These are phyloP conservation scores for Phaedon cochleariae DNA, from an alignment of 2,888 invertebrate species.

Conservation along the genomic window DNA sequence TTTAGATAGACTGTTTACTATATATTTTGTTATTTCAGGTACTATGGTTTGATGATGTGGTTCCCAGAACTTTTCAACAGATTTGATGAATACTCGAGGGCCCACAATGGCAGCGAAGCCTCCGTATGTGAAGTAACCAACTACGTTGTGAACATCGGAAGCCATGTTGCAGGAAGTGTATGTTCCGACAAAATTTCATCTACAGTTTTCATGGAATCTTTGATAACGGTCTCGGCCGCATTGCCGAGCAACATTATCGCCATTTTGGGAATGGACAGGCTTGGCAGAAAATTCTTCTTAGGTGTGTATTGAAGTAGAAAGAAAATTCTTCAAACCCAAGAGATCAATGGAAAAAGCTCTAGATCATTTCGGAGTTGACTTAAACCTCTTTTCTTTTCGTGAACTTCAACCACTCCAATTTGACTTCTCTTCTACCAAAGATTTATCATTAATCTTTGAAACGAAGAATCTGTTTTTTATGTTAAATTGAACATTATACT, in stretches of 20 bases:
- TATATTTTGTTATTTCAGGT: slow-evolving; percentile 64
- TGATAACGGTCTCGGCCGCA: slow-evolving; percentile 87
- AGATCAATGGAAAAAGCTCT: background rate
- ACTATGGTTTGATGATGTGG: slow-evolving; percentile 97
- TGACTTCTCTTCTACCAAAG: no score
- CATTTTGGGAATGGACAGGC: slow-evolving; percentile 81
- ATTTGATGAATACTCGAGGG: slow-evolving; percentile 80
- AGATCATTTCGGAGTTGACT: no score
- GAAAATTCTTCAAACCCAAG: background rate
- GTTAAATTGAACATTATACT: no score
- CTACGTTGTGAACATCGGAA: slow-evolving; percentile 73
- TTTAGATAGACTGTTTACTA: no score
- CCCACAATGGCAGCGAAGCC: slow-evolving; percentile 72
- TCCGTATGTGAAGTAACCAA: slow-evolving; percentile 81
- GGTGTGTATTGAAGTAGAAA: slow-evolving; percentile 62
- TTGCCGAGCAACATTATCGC: slow-evolving; percentile 87
- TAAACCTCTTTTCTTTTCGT: no score
- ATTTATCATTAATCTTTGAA: no score
- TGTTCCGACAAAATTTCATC: slow-evolving; percentile 80
- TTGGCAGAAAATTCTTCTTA: slow-evolving; percentile 85
- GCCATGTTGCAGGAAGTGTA: slow-evolving; percentile 66
- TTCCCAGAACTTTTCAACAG: slow-evolving; percentile 94
- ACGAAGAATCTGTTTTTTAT: no score
- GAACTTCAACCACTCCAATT: no score
- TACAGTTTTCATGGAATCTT: slow-evolving; percentile 84